phyloP scores from a whole-genome alignment of 2,113 vertebrate species.

The Scopus umbretta region DNA sequence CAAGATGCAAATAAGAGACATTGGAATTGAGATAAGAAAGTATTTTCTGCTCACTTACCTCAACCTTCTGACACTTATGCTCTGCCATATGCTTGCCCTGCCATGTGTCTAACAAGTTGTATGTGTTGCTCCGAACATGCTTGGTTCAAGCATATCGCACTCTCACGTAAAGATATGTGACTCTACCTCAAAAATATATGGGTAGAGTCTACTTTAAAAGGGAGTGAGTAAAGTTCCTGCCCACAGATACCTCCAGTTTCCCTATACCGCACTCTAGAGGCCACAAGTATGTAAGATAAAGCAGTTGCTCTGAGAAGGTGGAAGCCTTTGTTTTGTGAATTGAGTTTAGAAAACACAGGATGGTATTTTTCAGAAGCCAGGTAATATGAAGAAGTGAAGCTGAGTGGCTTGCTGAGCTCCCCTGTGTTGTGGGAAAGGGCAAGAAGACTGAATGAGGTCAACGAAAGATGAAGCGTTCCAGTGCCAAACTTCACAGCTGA shows the following conservation, averaged over 20 bases:
- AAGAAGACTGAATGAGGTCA: background rate
- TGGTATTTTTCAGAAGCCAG: background rate
- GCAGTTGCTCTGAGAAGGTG: background rate
- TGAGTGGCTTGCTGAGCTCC: background rate
- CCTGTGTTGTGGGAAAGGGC: background rate
- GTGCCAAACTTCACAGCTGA: background rate
- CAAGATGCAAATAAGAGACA: background rate
- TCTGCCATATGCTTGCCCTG: background rate
- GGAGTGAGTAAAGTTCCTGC: background rate
- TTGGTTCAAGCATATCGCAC: background rate
- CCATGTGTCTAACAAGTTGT: background rate
- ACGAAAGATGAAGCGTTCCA: accelerated
- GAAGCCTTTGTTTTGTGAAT: background rate
- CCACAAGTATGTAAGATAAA: background rate
- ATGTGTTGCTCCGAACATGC: background rate
- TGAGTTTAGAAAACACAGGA: background rate
- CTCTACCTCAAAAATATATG: background rate
- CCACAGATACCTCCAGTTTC: background rate
- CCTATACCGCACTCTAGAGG: background rate
- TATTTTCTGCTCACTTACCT: background rate
- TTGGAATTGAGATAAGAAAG: background rate
- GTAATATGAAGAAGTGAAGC: background rate
- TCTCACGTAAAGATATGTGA: background rate
- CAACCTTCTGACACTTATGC: background rate
- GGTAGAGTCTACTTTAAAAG: background rate